Evolutionary conservation across 2,113 vertebrate genomes (phyloP), one percentile per base, ranked within the genome.

Genomic region (Nymphicus hollandicus): DNA sequence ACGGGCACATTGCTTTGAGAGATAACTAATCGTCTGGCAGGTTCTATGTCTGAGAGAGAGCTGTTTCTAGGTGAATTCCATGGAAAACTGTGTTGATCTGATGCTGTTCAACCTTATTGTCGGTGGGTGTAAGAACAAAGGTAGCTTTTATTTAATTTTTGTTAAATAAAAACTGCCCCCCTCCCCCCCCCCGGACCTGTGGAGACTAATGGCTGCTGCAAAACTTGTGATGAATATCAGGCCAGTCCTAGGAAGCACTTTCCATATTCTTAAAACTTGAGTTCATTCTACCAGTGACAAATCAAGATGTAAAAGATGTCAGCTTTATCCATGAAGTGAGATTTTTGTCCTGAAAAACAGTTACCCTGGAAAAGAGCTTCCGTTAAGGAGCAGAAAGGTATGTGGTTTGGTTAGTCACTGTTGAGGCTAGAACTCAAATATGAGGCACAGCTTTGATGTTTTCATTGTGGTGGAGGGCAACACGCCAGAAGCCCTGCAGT

Each of bases 191-290:
- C 18, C 2, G 2, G 24, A 9, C 47, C 74, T 11, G 10, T 8
- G 35, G 25, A 28, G 71, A 29, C 14, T 31, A 6, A 50, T 4
- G 49, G 5, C 35, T 31, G 74, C 4, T 47, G 24, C 28, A 19
- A 3, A 27, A 44, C 0, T 1, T 1, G 5, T 33, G 41, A 2
- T 28, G 41, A 37, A 8, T 50, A 7, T 33, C 55, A 18, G 25
- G 11, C 23, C 13, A 4, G 10, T 17, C 61, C 55, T n/a, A 9
- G 46, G 22, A 17, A 65, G 9, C 4, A 0, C 7, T 58, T 39
- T 2, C 31, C 15, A 2, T 68, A 0, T 35, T 84, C 13, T 12
- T 35, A 35, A 12, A 78, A 39, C n/a, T 66, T 7, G 10, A 23
- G 39, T 77, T 86, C 13, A 2, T 52, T 46, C 50, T 11, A 18